Conservation (phyloP, 2,888 invertebrate genomes). For the Myopa testacea region DNA sequence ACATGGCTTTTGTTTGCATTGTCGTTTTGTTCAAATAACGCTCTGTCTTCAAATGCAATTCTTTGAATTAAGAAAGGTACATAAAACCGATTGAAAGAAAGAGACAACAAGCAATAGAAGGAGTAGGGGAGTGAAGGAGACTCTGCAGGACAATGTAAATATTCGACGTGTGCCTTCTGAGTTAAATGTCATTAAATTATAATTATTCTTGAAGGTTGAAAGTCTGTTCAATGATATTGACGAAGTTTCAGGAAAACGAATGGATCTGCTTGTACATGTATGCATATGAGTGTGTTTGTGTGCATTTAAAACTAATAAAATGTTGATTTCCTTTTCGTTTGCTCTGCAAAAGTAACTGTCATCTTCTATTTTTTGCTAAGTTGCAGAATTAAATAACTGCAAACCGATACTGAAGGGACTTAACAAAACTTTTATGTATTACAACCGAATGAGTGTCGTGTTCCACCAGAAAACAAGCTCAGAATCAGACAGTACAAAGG, state of each 20-base stretch:
- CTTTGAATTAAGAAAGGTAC: not conserved
- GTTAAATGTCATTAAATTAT: not conserved
- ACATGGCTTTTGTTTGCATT: too few species aligned
- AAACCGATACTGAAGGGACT: not conserved
- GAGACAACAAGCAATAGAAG: not conserved
- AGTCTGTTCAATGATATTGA: too few species aligned
- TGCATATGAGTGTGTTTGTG: too few species aligned
- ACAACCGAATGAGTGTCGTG: not conserved
- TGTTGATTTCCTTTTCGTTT: too few species aligned
- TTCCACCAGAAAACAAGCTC: not conserved
- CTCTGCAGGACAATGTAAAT: not conserved
- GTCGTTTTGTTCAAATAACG: too few species aligned
- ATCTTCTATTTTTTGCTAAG: too few species aligned
- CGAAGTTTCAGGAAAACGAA: too few species aligned
- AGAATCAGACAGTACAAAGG: not conserved
- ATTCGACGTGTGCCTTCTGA: not conserved
- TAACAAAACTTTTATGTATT: not conserved
- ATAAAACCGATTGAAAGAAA: too few species aligned
- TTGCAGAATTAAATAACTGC: not conserved
- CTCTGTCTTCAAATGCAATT: not conserved
- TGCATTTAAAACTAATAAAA: too few species aligned
- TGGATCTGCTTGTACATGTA: too few species aligned
- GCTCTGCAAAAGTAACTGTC: too few species aligned
- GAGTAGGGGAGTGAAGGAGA: not conserved
- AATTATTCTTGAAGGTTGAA: not conserved